Evolutionary conservation across 2,888 invertebrate species (phyloP).

Genomic region (Himalopsyche japonica): DNA sequence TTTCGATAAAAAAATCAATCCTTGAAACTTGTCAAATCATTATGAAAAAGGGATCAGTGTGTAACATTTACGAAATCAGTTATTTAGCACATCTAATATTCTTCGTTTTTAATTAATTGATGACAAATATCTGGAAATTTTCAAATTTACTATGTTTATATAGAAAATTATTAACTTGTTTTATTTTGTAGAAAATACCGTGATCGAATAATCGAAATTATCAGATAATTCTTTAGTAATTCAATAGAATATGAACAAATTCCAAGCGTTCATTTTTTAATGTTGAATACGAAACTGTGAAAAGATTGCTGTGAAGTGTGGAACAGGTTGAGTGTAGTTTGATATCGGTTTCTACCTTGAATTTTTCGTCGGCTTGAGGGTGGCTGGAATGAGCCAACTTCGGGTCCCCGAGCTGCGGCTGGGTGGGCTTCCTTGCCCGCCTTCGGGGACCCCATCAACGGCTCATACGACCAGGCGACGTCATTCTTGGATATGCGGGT

Average conservation of each 20-base stretch:
- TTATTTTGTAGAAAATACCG: background rate
- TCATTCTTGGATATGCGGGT: conserved; percentile 80
- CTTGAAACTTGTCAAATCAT: too few species aligned
- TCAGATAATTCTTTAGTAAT: background rate
- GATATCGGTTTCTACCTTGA: background rate
- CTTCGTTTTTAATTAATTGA: too few species aligned
- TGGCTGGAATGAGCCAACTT: conserved; percentile 55
- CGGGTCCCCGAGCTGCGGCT: conserved; percentile 72
- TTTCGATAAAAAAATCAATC: too few species aligned
- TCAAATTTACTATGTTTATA: too few species aligned
- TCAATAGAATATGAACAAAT: background rate
- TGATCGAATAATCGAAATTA: background rate
- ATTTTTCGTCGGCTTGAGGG: background rate
- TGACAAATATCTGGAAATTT: too few species aligned
- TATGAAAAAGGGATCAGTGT: too few species aligned
- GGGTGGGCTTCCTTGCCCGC: conserved; percentile 59
- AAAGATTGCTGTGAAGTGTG: background rate
- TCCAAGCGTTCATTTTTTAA: background rate
- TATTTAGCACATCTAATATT: too few species aligned
- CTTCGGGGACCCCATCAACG: conserved; percentile 56
- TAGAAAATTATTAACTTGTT: too few species aligned
- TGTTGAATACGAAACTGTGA: background rate
- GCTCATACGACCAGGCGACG: conserved; percentile 63
- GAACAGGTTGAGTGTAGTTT: background rate
- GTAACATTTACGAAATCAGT: too few species aligned